Evolutionary conservation across 2,797 vertebrate species (phyloP), one percentile per base, ranked within the genome.

Genomic region (Odontamblyopus rebecca): DNA sequence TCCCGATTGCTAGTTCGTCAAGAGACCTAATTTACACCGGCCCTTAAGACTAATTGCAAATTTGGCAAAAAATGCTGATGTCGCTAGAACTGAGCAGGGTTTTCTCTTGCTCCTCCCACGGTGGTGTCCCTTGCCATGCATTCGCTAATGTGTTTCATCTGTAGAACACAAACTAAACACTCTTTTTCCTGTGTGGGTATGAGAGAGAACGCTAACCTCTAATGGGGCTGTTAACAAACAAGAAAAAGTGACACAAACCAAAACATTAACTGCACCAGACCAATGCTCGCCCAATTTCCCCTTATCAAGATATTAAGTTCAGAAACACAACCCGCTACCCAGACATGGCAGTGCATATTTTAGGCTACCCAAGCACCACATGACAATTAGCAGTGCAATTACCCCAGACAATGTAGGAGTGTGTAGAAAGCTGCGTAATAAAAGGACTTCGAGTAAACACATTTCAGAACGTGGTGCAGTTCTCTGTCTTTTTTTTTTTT

Each of bases 11-110:
- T 97, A 95, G 95, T 98, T 96, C 96, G 96, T 98, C 97, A 98
- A 94, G 97, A 97, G 97, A 95, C 96, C 95, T 98, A 95, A 98
- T 98, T 98, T 98, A 97, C 95, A 91, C 94, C 89, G 95, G 96
- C 96, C 96, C 96, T 96, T 97, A 97, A 98, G 97, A 98, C 97
- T 98, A 98, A 98, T 98, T 98, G 96, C 96, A 97, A 96, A 98
- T 97, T 98, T 97, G 93, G 91, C 90, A 94, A 89, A 98, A 48
- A 98, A 96, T 96, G 97, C 97, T 99, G 97, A 99, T 96, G 95
- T 95, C 94, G 96, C 95, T 96, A 95, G 95, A 98, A 96, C 93
- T 69, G 93, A 92, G 91, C 72, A 82, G 81, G 77, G 78, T 74
- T 80, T 90, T 30, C 51, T 81, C 79, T 85, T 75, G 68, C 87